Conservation (phyloP, 2,113 vertebrate genomes). For the Plotosus lineatus region DNA sequence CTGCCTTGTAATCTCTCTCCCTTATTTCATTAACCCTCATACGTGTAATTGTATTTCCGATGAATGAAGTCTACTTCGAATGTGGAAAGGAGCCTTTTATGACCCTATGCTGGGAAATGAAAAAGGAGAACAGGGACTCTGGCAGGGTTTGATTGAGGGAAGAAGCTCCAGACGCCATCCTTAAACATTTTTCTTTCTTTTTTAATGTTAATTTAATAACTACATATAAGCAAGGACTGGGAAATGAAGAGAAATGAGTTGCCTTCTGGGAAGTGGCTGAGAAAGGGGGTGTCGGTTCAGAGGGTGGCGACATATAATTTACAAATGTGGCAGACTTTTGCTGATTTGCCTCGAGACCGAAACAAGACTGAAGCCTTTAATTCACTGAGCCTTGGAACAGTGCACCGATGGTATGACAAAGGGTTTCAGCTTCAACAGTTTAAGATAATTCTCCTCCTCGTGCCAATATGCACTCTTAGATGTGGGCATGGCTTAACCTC, state of each 20-base stretch:
- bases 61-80: conserved; percentile 62
- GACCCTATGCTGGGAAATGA: conserved; percentile 65
- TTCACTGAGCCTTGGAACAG: conserved; percentile 67
- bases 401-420: conserved; percentile 61
- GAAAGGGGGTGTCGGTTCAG: too few relatives aligned
- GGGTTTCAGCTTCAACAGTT: conserved; percentile 67
- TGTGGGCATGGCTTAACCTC: not conserved
- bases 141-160: not conserved
- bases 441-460: conserved; percentile 56
- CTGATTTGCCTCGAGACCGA: not conserved
- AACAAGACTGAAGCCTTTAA: conserved; percentile 56
- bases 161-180: conserved; percentile 42
- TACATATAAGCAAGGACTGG: conserved; percentile 36
- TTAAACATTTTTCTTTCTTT: not conserved
- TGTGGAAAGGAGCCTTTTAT: conserved; percentile 63
- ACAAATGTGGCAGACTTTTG: not conserved
- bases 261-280: conserved; percentile 7
- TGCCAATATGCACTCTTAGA: conserved; percentile 59
- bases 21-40: conserved; percentile 71
- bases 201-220: conserved; percentile 72
- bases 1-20: conserved; percentile 56
- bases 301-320: not conserved
- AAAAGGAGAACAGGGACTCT: conserved; percentile 56
- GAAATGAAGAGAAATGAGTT: conserved; percentile 12
- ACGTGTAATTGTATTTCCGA: conserved; percentile 70